Conservation (phyloP, 2,113 vertebrate species). For the Manacus vitellinus region DNA sequence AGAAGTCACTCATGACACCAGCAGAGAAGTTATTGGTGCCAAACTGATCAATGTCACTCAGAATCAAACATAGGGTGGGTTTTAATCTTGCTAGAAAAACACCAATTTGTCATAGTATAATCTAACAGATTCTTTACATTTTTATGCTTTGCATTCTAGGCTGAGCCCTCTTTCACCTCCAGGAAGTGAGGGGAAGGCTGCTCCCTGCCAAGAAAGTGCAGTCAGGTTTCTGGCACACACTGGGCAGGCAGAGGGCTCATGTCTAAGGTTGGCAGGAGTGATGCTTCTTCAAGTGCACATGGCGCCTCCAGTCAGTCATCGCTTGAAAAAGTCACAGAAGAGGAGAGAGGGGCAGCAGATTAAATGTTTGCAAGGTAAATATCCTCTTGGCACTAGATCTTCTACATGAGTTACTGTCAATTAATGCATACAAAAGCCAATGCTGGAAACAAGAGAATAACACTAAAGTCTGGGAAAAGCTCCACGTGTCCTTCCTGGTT, state of each 20-base stretch:
- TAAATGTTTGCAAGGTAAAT: slow-evolving; percentile 46
- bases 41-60: slow-evolving; percentile 3
- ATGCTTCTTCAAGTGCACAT: not conserved
- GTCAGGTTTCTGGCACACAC: slow-evolving; percentile 66
- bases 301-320: not conserved
- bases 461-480: slow-evolving; percentile 6
- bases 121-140: slow-evolving; percentile 48
- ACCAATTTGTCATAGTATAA: slow-evolving; percentile 38
- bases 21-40: not conserved
- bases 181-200: slow-evolving; percentile 33
- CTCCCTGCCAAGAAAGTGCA: slow-evolving; percentile 49
- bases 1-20: slow-evolving; percentile 27
- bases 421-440: not conserved
- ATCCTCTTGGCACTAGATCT: not conserved
- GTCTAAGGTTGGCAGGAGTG: slow-evolving; percentile 54
- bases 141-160: slow-evolving; percentile 40
- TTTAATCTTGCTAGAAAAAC: slow-evolving; percentile 48
- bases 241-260: slow-evolving; percentile 48
- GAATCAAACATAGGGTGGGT: not conserved
- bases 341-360: slow-evolving; percentile 6
- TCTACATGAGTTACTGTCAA: slow-evolving; percentile 5
- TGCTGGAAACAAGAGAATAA: slow-evolving; percentile 33
- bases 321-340: not conserved
- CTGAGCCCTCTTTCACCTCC: slow-evolving; percentile 48
- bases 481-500: slow-evolving; percentile 15